A percentile compares a stretch with the other conserved stretches of the same genome.
phyloP scores from a whole-genome alignment of 37 sponge, comb jelly and placozoan genomes.

The Theonella swinhoei region DNA sequence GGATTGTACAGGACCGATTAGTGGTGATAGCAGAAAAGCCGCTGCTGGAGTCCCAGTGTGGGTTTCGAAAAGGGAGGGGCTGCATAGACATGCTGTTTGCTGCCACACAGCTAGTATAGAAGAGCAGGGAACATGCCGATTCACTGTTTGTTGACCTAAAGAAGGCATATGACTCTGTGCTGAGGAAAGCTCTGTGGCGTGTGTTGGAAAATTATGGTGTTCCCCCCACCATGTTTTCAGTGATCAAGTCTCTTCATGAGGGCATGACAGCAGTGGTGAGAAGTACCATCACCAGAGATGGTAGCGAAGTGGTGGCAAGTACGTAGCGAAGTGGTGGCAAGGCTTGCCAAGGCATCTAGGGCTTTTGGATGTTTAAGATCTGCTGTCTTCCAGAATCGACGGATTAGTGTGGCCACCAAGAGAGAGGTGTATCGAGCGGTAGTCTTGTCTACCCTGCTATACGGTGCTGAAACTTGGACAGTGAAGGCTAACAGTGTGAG shows the following conservation, averaged over 20 bases:
- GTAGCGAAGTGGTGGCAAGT: background rate
- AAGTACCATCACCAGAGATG: background rate
- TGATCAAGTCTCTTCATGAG: constrained; percentile 44
- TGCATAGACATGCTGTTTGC: constrained; percentile 49
- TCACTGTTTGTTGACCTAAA: constrained; percentile 26
- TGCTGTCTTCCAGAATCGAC: too few relatives aligned
- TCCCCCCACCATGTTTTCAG: constrained; percentile 14
- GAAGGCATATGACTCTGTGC: too few relatives aligned
- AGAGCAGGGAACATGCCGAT: constrained; percentile 38
- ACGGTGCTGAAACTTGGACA: too few relatives aligned
- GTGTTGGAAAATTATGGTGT: constrained; percentile 24
- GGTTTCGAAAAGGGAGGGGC: constrained; percentile 41
- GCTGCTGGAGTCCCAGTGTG: constrained; percentile 60
- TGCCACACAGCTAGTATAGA: constrained; percentile 43
- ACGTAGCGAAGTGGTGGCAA: too few relatives aligned
- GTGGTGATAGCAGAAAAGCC: constrained; percentile 25
- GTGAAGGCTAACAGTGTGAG: too few relatives aligned
- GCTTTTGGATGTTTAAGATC: too few relatives aligned
- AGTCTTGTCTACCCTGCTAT: too few relatives aligned
- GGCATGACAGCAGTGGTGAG: constrained; percentile 35
- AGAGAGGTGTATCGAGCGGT: too few relatives aligned
- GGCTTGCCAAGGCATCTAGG: too few relatives aligned
- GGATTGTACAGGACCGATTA: constrained; percentile 47
- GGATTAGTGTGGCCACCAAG: too few relatives aligned
- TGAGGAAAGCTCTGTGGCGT: constrained; percentile 45